phyloP scores from a whole-genome alignment of 37 sponge, comb jelly and placozoan species.

The Bolinopsis microptera region DNA sequence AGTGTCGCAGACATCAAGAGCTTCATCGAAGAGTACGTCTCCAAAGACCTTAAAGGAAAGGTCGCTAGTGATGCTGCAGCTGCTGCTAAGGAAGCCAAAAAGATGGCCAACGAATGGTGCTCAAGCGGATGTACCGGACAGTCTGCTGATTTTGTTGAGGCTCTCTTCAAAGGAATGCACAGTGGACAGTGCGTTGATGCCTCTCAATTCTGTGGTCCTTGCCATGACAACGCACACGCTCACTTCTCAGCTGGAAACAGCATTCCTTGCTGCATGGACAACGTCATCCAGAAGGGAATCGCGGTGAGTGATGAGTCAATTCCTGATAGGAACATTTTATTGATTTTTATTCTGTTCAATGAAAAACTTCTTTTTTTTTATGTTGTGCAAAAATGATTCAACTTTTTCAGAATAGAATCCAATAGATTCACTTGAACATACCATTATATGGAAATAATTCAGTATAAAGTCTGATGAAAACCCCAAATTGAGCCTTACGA shows the following conservation, averaged over 20 bases:
- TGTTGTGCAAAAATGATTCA: too few relatives aligned
- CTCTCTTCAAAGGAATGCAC: background rate
- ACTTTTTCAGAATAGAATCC: too few relatives aligned
- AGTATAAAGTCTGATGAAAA: too few relatives aligned
- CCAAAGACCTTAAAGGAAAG: background rate
- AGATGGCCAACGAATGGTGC: background rate
- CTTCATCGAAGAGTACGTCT: background rate
- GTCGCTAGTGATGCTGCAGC: background rate
- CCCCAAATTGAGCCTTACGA: too few relatives aligned
- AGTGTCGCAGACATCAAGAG: background rate
- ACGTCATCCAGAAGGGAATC: background rate
- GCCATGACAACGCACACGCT: background rate
- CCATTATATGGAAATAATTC: too few relatives aligned
- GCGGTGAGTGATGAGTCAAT: too few relatives aligned
- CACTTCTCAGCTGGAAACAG: background rate
- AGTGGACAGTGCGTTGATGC: background rate
- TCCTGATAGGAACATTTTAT: too few relatives aligned
- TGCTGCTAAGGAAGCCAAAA: background rate
- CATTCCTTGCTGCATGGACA: background rate
- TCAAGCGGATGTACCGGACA: background rate
- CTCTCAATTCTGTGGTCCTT: background rate
- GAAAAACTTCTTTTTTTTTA: too few relatives aligned
- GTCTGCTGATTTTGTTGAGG: background rate
- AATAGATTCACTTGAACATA: too few relatives aligned
- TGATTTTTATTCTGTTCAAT: too few relatives aligned